Evolutionary conservation across 1,140 invertebrate genomes (phyloP).

Genomic region (Panagrolaimus sp.): DNA sequence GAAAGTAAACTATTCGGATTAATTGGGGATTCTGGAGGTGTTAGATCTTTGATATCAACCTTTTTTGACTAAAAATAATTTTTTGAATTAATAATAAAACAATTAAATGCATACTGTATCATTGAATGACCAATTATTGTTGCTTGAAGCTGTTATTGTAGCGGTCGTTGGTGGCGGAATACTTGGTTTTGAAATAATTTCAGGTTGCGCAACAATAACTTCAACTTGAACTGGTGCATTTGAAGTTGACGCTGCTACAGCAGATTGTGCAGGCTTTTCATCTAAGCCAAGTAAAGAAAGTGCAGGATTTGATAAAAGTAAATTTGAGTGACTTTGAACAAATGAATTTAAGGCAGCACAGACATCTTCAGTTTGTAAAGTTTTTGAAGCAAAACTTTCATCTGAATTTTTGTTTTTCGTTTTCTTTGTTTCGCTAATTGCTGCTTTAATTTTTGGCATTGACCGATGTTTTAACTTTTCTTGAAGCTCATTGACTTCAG

Average conservation of each 20-base stretch:
- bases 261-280: neutral
- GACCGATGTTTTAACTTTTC: neutral
- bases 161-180: neutral
- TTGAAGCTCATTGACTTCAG: neutral
- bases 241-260: neutral
- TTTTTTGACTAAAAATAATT: too few species aligned
- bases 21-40: neutral
- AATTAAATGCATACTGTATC: too few species aligned
- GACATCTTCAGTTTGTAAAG: slow-evolving; percentile 33
- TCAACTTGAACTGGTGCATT: neutral
- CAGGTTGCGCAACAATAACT: neutral
- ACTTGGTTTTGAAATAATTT: neutral
- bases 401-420: neutral
- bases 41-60: neutral
- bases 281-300: slow-evolving; percentile 13
- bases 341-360: slow-evolving; percentile 44
- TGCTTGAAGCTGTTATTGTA: too few species aligned
- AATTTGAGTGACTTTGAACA: slow-evolving; percentile 30
- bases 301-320: neutral
- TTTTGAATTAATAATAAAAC: too few species aligned
- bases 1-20: slow-evolving; percentile 7
- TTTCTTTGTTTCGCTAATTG: neutral
- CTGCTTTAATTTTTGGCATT: neutral
- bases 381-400: neutral
- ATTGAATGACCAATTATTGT: too few species aligned